Evolutionary conservation across 2,797 vertebrate genomes (phyloP).

Genomic region (Sylvia borin): DNA sequence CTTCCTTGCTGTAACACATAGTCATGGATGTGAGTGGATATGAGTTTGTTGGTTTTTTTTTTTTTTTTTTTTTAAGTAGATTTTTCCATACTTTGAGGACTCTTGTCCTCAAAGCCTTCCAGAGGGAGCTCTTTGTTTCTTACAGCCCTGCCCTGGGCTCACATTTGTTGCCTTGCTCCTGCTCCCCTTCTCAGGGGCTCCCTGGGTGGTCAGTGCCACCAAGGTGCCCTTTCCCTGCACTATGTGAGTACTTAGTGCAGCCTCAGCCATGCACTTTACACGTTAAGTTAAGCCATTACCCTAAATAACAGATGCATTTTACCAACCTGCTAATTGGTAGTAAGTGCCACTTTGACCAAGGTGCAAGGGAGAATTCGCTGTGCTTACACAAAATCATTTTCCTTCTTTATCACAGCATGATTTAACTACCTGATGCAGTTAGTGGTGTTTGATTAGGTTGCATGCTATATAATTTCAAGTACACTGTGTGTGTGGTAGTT

Average conservation of each 20-base stretch:
- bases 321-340: not conserved
- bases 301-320: not conserved
- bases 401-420: conserved; percentile 11
- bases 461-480: conserved; percentile 29
- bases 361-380: not conserved
- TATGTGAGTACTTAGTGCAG: not conserved
- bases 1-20: not conserved
- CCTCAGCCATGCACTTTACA: not conserved
- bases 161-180: not conserved
- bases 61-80: not conserved
- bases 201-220: not conserved
- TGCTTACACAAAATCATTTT: not conserved
- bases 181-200: not conserved
- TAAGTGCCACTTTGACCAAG: not conserved
- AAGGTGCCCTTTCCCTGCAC: not conserved
- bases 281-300: not conserved
- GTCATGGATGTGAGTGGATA: fast-evolving
- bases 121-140: fast-evolving
- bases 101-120: not conserved
- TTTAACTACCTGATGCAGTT: not conserved
- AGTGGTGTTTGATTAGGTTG: conserved; percentile 8
- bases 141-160: not conserved
- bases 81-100: not conserved
- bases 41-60: not conserved
- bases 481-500: not conserved